Evolutionary conservation across 2,888 invertebrate species (phyloP).

Genomic region (Tenthredo livida): DNA sequence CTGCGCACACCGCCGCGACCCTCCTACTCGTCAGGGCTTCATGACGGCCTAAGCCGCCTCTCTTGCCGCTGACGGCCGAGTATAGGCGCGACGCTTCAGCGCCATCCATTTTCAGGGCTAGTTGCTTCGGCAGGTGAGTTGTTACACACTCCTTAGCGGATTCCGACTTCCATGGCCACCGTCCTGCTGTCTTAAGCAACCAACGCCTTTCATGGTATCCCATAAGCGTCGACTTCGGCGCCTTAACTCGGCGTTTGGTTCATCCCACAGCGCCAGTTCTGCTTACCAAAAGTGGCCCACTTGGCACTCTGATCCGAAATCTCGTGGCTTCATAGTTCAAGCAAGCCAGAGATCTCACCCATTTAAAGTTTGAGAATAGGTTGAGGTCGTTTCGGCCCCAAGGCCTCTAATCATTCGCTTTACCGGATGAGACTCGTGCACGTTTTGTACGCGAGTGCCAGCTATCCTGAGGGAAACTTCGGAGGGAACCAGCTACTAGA

Average conservation of each 20-base stretch:
- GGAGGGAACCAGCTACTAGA: too few species aligned
- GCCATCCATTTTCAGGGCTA: conserved; percentile 85
- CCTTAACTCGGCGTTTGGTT: conserved; percentile 63
- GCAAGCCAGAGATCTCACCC: conserved; percentile 55
- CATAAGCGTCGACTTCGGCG: neutral
- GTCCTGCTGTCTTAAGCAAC: conserved; percentile 83
- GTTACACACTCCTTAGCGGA: conserved; percentile 76
- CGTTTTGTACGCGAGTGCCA: too few species aligned
- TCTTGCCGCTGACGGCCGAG: conserved; percentile 68
- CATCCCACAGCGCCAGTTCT: conserved; percentile 62
- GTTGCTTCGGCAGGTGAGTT: conserved; percentile 83
- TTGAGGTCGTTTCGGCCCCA: conserved; percentile 77
- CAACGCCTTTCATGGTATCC: too few species aligned
- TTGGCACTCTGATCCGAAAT: conserved; percentile 65
- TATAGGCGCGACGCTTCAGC: conserved; percentile 80
- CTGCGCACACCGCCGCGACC: conserved; percentile 79
- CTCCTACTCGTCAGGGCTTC: conserved; percentile 69
- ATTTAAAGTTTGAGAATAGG: conserved; percentile 81
- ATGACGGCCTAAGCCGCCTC: too few species aligned
- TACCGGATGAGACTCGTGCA: too few species aligned
- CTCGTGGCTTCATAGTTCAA: conserved; percentile 52
- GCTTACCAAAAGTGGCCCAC: conserved; percentile 60
- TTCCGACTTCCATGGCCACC: conserved; percentile 88
- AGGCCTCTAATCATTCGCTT: too few species aligned
- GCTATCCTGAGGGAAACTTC: too few species aligned